A percentile compares a stretch with the other conserved stretches of the same genome.
phyloP scores from a whole-genome alignment of 2,888 invertebrate genomes.

The Pollenia griseotomentosa region DNA sequence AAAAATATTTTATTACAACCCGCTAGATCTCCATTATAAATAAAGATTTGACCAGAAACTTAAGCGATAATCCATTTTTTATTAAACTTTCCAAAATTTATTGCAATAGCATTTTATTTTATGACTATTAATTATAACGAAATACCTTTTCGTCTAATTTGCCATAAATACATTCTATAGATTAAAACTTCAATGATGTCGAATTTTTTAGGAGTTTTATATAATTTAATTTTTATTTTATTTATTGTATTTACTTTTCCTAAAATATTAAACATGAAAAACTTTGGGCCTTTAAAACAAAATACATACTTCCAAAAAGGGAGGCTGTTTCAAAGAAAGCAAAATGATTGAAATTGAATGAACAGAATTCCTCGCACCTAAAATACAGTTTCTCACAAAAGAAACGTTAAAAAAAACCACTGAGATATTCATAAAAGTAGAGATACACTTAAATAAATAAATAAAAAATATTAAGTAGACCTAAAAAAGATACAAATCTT shows the following conservation, averaged over 20 bases:
- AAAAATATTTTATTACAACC: too few relatives aligned
- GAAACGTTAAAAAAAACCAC: background rate
- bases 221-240: background rate
- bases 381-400: too few relatives aligned
- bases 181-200: slow-evolving; percentile 23
- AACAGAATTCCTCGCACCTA: too few relatives aligned
- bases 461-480: background rate
- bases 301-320: too few relatives aligned
- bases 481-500: background rate
- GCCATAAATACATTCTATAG: slow-evolving; percentile 3
- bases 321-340: too few relatives aligned
- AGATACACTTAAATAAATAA: slow-evolving; percentile 33
- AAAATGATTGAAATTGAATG: too few relatives aligned
- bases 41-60: too few relatives aligned
- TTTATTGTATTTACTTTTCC: background rate
- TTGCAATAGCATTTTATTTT: slow-evolving; percentile 1
- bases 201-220: slow-evolving; percentile 29
- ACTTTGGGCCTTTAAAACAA: background rate
- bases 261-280: slow-evolving; percentile 19
- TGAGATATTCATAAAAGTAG: background rate
- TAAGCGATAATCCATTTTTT: background rate
- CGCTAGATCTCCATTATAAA: too few relatives aligned
- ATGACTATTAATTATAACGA: background rate
- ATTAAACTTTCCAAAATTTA: slow-evolving; percentile 2
- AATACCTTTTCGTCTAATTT: background rate